Conservation (phyloP, 2,888 invertebrate species). For the Tortricodes alternella region DNA sequence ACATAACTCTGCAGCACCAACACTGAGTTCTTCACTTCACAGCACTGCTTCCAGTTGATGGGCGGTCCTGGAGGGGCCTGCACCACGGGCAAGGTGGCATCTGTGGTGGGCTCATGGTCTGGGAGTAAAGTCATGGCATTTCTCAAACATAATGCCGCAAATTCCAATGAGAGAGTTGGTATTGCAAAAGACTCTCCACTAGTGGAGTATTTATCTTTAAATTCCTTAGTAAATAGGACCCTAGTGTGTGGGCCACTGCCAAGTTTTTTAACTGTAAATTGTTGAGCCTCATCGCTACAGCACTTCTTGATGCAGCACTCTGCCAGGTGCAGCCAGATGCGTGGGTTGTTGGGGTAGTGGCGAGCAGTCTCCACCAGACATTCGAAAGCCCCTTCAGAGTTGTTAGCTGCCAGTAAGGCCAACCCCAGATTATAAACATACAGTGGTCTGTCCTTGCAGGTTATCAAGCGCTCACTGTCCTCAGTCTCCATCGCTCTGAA, state of each 20-base stretch:
- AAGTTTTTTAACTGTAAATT: constrained; percentile 70
- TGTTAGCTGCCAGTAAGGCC: constrained; percentile 90
- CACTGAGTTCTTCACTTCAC: constrained; percentile 85
- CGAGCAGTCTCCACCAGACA: constrained; percentile 93
- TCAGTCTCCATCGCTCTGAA: constrained; percentile 71
- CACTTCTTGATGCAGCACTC: constrained; percentile 93
- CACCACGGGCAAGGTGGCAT: constrained; percentile 56
- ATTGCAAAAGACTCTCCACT: constrained; percentile 90
- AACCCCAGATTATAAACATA: constrained; percentile 93
- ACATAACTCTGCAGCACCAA: constrained; percentile 93
- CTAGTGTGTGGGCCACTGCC: constrained; percentile 75
- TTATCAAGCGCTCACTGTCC: constrained; percentile 66
- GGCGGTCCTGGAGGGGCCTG: constrained; percentile 85
- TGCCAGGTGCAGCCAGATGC: constrained; percentile 95
- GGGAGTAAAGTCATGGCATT: constrained; percentile 91
- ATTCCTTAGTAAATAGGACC: constrained; percentile 64
- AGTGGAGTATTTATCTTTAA: constrained; percentile 67
- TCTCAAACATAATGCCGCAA: constrained; percentile 93
- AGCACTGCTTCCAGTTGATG: constrained; percentile 83
- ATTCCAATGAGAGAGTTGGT: constrained; percentile 94
- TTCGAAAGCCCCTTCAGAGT: constrained; percentile 93
- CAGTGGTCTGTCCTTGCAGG: constrained; percentile 80
- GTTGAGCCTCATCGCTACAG: constrained; percentile 80
- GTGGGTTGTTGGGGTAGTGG: constrained; percentile 92
- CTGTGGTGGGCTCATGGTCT: constrained; percentile 71